Evolutionary conservation across 2,797 vertebrate species (phyloP), one percentile per base, ranked within the genome.

Genomic region (Salarias fasciatus): DNA sequence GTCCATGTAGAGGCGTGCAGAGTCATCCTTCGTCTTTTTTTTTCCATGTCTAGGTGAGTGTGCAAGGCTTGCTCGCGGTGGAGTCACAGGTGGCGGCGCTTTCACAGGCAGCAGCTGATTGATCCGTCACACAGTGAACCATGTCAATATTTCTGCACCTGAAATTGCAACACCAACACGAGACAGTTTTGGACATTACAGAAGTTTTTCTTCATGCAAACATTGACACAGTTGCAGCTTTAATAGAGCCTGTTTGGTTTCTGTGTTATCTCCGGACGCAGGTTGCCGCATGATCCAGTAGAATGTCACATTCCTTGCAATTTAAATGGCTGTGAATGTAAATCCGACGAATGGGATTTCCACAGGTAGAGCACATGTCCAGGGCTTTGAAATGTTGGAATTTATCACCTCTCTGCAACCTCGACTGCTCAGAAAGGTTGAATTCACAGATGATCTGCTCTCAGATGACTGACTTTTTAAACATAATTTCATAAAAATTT

Each of bases 301-400:
- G 65, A 69, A 72, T 61, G 30, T 49, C 49, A 42, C 57, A 40
- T 28, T 31, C 30, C 35, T 61, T 46, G n/a, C 61, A 56, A 54
- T 56, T 58, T 8, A 24, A 74, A 63, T 28, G n/a, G 37, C 55
- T 38, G 12, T 53, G 56, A 61, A 54, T 33, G 42, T 52, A 53
- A 72, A 69, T 56, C 61, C 37, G 6, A 3, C 72, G 29, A 56
- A 75, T 60, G 28, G 43, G 50, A 54, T 75, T 66, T 57, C 18
- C 50, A 53, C 53, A 55, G 51, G 47, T 57, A 40, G 35, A 40
- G 58, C 50, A 56, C 36, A 59, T 60, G 63, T 69, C 65, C 62
- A 31, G 31, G 50, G 37, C 31, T 5, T 53, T 51, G 45, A 61
- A 56, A 42, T 52, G 36, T 36, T 24, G 38, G 43, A 38, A 33